A percentile compares a stretch with the other conserved stretches of the same genome.
phyloP scores from a whole-genome alignment of 92 coral and sea anemone species.

The Zoanthus sansibaricus region DNA sequence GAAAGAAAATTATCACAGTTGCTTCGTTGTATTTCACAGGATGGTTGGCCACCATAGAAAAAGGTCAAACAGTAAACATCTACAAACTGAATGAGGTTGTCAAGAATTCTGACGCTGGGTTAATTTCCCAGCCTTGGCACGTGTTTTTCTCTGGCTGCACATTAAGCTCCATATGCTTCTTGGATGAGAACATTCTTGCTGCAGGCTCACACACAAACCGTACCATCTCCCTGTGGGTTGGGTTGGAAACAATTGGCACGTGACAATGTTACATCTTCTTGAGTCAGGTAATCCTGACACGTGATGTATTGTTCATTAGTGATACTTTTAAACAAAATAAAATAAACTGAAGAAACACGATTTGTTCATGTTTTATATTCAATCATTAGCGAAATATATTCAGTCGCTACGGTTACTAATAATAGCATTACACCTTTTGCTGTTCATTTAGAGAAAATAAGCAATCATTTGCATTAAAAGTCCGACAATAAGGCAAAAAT shows the following conservation, averaged over 20 bases:
- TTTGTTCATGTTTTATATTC: too few species aligned
- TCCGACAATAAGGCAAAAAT: too few species aligned
- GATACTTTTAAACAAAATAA: too few species aligned
- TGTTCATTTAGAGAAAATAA: too few species aligned
- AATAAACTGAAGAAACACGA: too few species aligned
- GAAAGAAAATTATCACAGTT: too few species aligned
- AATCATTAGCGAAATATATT: too few species aligned
- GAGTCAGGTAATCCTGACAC: too few species aligned
- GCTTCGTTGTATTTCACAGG: conserved; percentile 43
- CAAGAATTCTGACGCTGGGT: conserved; percentile 66
- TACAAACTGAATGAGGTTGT: conserved; percentile 79
- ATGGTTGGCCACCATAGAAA: conserved; percentile 83
- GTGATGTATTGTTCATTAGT: too few species aligned
- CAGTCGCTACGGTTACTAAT: too few species aligned
- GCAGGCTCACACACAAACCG: conserved; percentile 85
- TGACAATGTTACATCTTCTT: not conserved
- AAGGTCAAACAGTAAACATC: conserved; percentile 88
- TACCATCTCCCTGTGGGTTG: conserved; percentile 90
- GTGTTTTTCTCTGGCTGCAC: conserved; percentile 75
- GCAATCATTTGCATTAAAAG: too few species aligned
- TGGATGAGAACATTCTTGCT: conserved; percentile 79
- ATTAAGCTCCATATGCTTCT: conserved; percentile 74
- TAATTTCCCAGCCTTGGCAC: conserved; percentile 88
- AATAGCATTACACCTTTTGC: too few species aligned
- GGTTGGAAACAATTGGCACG: conserved; percentile 67